phyloP scores from a whole-genome alignment of 2,113 vertebrate genomes.

The Nerophis ophidion region DNA sequence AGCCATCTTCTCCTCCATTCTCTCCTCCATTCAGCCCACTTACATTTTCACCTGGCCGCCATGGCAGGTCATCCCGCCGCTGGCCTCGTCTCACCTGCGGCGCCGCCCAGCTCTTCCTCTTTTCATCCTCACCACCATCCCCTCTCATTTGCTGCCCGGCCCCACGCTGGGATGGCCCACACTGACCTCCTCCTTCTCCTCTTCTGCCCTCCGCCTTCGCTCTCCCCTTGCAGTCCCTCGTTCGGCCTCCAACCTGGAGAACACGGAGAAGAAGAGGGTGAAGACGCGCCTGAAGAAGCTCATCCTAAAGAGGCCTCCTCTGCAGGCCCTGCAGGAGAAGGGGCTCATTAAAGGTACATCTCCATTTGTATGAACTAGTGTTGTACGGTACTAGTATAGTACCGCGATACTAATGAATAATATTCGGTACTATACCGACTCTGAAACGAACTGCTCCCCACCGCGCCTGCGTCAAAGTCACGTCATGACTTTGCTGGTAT shows the following conservation, averaged over 20 bases:
- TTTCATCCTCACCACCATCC: slow-evolving; percentile 59
- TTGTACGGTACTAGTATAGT: too few relatives aligned
- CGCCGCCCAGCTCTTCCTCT: slow-evolving; percentile 50
- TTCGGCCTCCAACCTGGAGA: slow-evolving; percentile 66
- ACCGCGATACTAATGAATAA: too few relatives aligned
- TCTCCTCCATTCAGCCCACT: slow-evolving; percentile 56
- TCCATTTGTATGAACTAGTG: neutral
- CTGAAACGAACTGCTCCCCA: too few relatives aligned
- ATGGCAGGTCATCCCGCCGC: slow-evolving; percentile 53
- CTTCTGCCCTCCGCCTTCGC: slow-evolving; percentile 16
- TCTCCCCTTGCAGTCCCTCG: slow-evolving; percentile 57
- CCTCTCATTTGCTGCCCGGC: slow-evolving; percentile 41
- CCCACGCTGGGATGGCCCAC: slow-evolving; percentile 21
- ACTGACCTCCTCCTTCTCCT: slow-evolving; percentile 44
- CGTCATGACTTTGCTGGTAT: too few relatives aligned
- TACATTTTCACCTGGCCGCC: slow-evolving; percentile 53
- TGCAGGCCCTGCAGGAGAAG: slow-evolving; percentile 86
- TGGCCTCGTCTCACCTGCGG: slow-evolving; percentile 47
- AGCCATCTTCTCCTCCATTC: slow-evolving; percentile 51
- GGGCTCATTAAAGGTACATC: slow-evolving; percentile 85
- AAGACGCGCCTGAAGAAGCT: slow-evolving; percentile 82
- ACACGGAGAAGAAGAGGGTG: slow-evolving; percentile 78
- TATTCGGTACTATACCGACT: too few relatives aligned
- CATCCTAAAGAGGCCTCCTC: slow-evolving; percentile 80
- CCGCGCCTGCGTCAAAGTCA: too few relatives aligned